Evolutionary conservation across 2,797 vertebrate genomes (phyloP), one percentile per base, ranked within the genome.

Genomic region (Lateolabrax maculatus): DNA sequence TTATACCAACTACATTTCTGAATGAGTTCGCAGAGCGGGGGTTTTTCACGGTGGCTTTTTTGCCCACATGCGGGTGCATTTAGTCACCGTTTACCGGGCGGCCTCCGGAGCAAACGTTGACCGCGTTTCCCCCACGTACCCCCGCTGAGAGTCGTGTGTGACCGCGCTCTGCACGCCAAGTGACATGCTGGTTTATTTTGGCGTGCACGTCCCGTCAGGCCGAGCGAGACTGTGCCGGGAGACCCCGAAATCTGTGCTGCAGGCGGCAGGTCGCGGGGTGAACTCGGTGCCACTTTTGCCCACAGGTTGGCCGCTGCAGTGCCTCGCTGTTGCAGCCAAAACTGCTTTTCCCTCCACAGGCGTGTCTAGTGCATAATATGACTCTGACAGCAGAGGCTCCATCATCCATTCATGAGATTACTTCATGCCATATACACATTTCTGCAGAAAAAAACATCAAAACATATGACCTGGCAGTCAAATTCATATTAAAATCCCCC

Each of bases 131-230:
- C 65, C 7, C 31, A n/a, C 56, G 27, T 93, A 86, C 94, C 95
- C 95, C 95, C 92, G 87, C 90, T 49, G 84, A 85, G 87, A 84
- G 86, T 75, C 84, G 15, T 79, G 83, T 93, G 91, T 91, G 92
- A 74, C 90, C 90, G 92, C 84, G 92, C 84, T 90, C 87, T 58
- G 77, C 27, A 10, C 62, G 27, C 61, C 4, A 10, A 58, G 69
- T 27, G 72, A 81, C 86, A 89, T 69, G 91, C 87, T 63, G 91
- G 48, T 89, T 87, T 89, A 89, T 92, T 92, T 83, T 67, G 90
- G 77, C 58, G 39, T 57, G 66, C 48, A 21, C 31, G 53, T 29
- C 41, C 51, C 52, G 68, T 48, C 73, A 86, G n/a, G 61, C 36
- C 16, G 36, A 70, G 12, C 6, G 0, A 23, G 60, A 31, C 44